Evolutionary conservation across 2,113 vertebrate genomes (phyloP).

Genomic region (Psettodes erumei): DNA sequence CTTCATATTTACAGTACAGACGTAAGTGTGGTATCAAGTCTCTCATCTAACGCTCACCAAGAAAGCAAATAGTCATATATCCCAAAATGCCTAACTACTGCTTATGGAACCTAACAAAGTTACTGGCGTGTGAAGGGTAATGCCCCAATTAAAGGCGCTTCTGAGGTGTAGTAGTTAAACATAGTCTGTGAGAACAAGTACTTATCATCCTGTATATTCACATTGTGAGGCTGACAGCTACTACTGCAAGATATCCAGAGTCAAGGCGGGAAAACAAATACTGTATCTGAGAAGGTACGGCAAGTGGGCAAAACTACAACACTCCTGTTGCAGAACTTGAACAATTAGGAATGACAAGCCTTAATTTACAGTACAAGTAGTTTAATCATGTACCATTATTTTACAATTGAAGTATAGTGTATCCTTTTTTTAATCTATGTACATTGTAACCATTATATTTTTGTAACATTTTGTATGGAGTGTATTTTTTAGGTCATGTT

Average conservation of each 20-base stretch:
- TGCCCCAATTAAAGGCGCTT: neutral
- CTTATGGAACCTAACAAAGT: neutral
- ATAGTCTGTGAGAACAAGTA: slow-evolving; percentile 2
- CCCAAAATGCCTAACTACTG: neutral
- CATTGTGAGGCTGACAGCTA: slow-evolving; percentile 18
- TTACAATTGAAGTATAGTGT: slow-evolving; percentile 65
- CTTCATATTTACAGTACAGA: neutral
- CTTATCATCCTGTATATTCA: neutral
- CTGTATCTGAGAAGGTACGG: slow-evolving; percentile 29
- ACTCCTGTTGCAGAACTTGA: slow-evolving; percentile 58
- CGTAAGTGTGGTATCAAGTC: neutral
- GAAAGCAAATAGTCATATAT: neutral
- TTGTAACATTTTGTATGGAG: slow-evolving; percentile 67
- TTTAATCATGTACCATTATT: slow-evolving; percentile 68
- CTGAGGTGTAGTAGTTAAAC: slow-evolving; percentile 4
- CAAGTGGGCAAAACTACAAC: slow-evolving; percentile 22
- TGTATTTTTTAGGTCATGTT: slow-evolving; percentile 45
- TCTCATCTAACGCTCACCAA: neutral
- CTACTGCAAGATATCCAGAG: slow-evolving; percentile 27
- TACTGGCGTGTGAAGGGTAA: neutral
- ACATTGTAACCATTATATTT: slow-evolving; percentile 76
- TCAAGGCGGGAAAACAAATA: neutral
- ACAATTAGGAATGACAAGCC: slow-evolving; percentile 60
- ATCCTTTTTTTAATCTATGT: slow-evolving; percentile 63
- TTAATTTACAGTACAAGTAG: slow-evolving; percentile 51